These are phyloP conservation scores for Salvelinus namaycush DNA, from an alignment of 2,113 vertebrate genomes.

Conservation along the genomic window DNA sequence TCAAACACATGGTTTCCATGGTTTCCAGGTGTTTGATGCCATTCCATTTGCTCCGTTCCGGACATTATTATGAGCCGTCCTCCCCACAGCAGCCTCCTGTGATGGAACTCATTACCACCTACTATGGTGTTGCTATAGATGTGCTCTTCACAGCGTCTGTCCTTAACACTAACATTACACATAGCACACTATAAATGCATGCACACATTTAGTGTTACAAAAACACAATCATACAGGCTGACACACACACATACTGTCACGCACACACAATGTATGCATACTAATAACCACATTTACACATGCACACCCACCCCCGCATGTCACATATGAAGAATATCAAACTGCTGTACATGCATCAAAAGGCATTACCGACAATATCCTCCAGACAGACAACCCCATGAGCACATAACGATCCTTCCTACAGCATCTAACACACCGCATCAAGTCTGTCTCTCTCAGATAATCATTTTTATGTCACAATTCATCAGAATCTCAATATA, in stretches of 20 bases:
- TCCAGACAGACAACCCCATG: conserved; percentile 23
- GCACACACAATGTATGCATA: neutral
- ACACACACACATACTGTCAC: neutral
- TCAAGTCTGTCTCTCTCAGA: conserved; percentile 28
- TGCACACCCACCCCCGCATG: neutral
- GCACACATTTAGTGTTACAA: no score
- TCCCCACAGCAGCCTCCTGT: no score
- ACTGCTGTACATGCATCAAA: conserved; percentile 42
- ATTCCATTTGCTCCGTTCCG: no score
- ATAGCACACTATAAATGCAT: no score
- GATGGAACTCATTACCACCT: no score
- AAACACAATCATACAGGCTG: no score
- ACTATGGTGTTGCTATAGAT: no score
- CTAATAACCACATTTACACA: neutral
- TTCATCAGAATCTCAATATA: conserved; percentile 37
- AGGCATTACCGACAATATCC: conserved; percentile 27
- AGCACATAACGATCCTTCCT: conserved; percentile 52
- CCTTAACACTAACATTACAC: no score
- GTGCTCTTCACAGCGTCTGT: no score
- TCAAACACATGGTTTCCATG: no score
- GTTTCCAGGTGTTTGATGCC: no score
- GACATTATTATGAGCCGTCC: no score
- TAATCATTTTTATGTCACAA: conserved; percentile 38
- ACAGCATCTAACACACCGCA: conserved; percentile 7
- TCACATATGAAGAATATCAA: conserved; percentile 11